A percentile compares a stretch with the other conserved stretches of the same genome.
These are phyloP conservation scores for Gymnoscopelus braueri DNA, from an alignment of 2,797 vertebrate species.

Conservation along the genomic window DNA sequence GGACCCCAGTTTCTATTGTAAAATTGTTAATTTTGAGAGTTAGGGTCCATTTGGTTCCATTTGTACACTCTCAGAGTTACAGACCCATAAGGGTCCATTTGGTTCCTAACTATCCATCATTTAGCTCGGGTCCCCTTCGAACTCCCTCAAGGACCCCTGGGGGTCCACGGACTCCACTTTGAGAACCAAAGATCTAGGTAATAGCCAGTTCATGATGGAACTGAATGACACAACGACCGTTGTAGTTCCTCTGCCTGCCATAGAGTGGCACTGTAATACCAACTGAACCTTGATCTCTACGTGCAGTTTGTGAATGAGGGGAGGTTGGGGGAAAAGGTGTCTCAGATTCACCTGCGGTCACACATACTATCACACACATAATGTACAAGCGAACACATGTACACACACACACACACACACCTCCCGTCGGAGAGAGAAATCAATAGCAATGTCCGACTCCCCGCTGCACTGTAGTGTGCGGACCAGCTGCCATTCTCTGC, in stretches of 20 bases:
- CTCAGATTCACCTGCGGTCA: no score
- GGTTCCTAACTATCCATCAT: no score
- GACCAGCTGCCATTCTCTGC: conserved; percentile 70
- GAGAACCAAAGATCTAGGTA: no score
- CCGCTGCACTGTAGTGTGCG: conserved; percentile 60
- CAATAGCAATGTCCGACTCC: conserved; percentile 79
- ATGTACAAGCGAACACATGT: conserved; percentile 11
- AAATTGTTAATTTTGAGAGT: no score
- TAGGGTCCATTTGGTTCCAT: no score
- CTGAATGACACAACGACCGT: not conserved
- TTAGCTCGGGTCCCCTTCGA: no score
- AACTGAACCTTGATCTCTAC: conserved; percentile 21
- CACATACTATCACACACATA: no score
- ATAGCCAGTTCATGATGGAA: not conserved
- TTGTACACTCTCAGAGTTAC: no score
- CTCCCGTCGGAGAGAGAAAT: conserved; percentile 73
- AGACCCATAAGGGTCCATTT: no score
- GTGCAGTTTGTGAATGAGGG: conserved; percentile 28
- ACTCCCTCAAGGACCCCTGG: no score
- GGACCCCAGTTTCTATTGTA: no score
- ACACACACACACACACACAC: conserved; percentile 18
- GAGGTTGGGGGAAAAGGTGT: conserved; percentile 16
- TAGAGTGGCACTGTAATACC: conserved; percentile 70
- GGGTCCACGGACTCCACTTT: no score
- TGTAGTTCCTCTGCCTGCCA: conserved; percentile 51